These are phyloP conservation scores for Pagrus major DNA, from an alignment of 2,113 vertebrate species.

Conservation along the genomic window DNA sequence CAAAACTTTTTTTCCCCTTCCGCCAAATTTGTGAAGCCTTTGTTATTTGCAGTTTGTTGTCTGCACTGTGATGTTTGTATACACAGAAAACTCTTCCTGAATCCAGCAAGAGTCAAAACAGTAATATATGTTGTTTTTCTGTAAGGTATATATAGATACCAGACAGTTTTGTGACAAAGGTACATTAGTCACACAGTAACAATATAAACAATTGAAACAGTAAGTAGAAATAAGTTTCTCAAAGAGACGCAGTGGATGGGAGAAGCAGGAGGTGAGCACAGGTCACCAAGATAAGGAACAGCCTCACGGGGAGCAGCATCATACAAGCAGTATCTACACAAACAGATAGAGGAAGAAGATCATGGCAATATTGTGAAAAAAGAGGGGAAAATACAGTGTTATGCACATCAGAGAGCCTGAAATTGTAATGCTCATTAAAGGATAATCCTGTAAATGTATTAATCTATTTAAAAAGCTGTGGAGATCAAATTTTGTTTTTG, in stretches of 20 bases:
- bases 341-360: not conserved
- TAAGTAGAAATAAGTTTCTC: not conserved
- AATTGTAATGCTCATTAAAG: conserved; percentile 2
- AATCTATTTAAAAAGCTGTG: not conserved
- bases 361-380: not conserved
- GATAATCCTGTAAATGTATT: not conserved
- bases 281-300: not conserved
- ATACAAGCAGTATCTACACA: too few species aligned
- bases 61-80: not conserved
- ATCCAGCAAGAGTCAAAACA: not conserved
- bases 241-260: not conserved
- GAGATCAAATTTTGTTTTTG: not conserved
- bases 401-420: not conserved
- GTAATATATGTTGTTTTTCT: conserved; percentile 14
- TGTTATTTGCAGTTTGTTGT: not conserved
- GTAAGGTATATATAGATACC: not conserved
- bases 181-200: not conserved
- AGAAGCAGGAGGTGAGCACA: not conserved
- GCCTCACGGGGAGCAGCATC: not conserved
- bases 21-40: not conserved
- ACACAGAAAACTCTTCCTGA: not conserved
- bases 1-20: not conserved
- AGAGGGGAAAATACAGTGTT: not conserved
- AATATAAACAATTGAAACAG: conserved; percentile 4
- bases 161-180: not conserved